Evolutionary conservation across 2,888 invertebrate species (phyloP), one percentile per base, ranked within the genome.

Genomic region (Rhodophaea formosa): DNA sequence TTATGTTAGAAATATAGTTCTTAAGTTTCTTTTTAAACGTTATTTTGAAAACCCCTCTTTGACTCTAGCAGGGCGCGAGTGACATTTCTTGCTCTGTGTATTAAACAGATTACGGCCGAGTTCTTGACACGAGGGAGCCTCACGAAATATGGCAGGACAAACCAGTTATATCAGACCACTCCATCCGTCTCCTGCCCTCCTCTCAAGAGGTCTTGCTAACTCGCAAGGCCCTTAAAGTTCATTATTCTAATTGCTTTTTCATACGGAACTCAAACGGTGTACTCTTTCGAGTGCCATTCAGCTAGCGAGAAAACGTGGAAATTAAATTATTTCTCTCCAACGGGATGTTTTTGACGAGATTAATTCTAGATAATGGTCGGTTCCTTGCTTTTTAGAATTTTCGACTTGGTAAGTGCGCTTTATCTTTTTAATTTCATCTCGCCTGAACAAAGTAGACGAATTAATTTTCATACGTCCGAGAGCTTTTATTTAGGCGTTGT

Each of bases 241-340:
- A 89, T 89, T 89, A 89, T 88, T 78, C 79, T 80, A 81, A 81
- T 80, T 81, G 81, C 77, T 80, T 79, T 75, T 86, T 85, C 84
- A 84, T 84, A 82, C 75, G 72, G 73, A 79, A 77, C 78, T 78
- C 79, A 70, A 80, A 84, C 75, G 80, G 81, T 82, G 79, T 80
- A 79, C 78, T 79, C 76, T 80, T 80, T 82, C 79, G 73, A 89
- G 89, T 76, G 80, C 76, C 77, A 77, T 83, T 80, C 77, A 80
- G 47, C 78, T 78, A 77, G 75, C 74, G 74, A 77, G 79, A 78
- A 84, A 84, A 81, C 75, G 84, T 77, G 84, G 80, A 86, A 86
- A 88, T 88, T 88, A 83, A 85, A 88, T 89, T 85, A 87, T 85
- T 82, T 81, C 81, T 75, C 75, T 67, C 73, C 75, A 71, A 69